phyloP scores from a whole-genome alignment of 2,113 vertebrate genomes.

The Nothocercus julius region DNA sequence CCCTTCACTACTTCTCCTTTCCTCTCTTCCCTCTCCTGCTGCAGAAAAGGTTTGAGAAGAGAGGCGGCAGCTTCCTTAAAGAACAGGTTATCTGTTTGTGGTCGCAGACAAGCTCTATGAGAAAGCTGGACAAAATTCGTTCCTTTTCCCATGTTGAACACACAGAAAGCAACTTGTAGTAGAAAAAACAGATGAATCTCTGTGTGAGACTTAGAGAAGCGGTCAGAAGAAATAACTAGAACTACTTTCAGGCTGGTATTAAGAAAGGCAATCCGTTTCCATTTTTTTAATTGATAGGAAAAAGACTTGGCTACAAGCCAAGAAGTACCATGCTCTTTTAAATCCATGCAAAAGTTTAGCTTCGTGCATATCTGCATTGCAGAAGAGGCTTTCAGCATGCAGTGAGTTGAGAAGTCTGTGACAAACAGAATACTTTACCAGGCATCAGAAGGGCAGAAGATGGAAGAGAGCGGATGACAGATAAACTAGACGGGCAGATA shows the following conservation, averaged over 20 bases:
- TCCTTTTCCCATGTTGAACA: background rate
- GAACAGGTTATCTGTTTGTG: background rate
- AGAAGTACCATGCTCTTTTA: background rate
- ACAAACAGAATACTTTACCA: slow-evolving; percentile 32
- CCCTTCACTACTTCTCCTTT: background rate
- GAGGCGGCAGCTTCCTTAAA: background rate
- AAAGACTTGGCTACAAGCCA: background rate
- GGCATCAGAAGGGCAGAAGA: slow-evolving; percentile 26
- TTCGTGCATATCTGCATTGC: background rate
- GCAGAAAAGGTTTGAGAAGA: background rate
- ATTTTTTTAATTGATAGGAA: background rate
- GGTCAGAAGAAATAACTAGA: background rate
- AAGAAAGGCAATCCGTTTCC: background rate
- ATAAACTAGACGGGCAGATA: slow-evolving; percentile 39
- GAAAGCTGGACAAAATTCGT: background rate
- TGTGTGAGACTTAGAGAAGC: background rate
- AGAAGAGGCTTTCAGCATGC: background rate
- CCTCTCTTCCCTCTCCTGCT: background rate
- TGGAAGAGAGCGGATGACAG: slow-evolving; percentile 26
- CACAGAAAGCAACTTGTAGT: background rate
- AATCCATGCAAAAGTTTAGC: slow-evolving; percentile 1
- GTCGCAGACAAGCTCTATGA: background rate
- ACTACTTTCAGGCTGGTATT: background rate
- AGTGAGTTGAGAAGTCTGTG: background rate
- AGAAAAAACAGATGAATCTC: background rate